Conservation (phyloP, 2,113 vertebrate genomes). For the Rana temporaria region DNA sequence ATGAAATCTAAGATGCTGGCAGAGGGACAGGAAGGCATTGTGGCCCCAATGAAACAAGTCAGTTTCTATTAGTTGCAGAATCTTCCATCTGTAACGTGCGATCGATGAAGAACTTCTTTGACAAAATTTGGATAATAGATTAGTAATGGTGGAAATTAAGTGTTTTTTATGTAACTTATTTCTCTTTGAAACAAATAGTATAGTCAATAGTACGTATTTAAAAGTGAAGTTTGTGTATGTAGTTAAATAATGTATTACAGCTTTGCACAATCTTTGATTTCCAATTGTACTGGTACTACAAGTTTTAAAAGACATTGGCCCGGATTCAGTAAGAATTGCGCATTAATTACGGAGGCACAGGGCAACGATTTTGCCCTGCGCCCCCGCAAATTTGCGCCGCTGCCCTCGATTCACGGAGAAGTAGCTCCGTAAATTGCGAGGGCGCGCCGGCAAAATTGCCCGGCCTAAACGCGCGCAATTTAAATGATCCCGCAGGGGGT, state of each 20-base stretch:
- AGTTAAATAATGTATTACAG: not conserved
- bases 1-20: slow-evolving; percentile 57
- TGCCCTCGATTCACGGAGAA: no score
- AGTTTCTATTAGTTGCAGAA: slow-evolving; percentile 63
- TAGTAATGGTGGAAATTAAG: slow-evolving; percentile 55
- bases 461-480: no score
- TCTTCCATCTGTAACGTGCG: slow-evolving; percentile 49
- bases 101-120: slow-evolving; percentile 55
- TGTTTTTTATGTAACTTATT: slow-evolving; percentile 60
- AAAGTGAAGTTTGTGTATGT: slow-evolving; percentile 30
- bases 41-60: slow-evolving; percentile 55
- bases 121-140: slow-evolving; percentile 62
- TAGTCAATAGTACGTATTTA: slow-evolving; percentile 54
- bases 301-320: not conserved
- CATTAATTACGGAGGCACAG: no score
- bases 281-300: not conserved
- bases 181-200: slow-evolving; percentile 41
- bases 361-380: no score
- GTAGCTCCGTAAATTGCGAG: no score
- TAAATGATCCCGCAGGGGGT: no score
- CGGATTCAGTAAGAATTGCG: no score
- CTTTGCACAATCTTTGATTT: not conserved
- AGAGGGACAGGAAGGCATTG: slow-evolving; percentile 53
- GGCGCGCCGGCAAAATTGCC: no score
- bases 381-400: no score